Evolutionary conservation across 2,888 invertebrate genomes (phyloP), one percentile per base, ranked within the genome.

Genomic region (Drosophila formosana): DNA sequence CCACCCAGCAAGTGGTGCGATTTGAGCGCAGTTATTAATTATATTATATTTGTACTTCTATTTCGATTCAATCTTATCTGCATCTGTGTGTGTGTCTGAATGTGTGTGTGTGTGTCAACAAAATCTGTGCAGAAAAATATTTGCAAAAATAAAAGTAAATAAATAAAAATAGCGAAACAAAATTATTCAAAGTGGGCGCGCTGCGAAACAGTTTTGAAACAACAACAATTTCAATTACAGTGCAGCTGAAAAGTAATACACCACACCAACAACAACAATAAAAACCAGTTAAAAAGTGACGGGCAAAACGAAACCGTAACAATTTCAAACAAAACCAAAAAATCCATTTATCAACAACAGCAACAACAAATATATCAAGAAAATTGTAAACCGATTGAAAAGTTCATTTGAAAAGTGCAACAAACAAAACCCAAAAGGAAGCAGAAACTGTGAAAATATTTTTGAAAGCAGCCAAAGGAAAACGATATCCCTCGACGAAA

Each of bases 271-370:
- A 66, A 49, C 47, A 30, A 46, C 7, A 28, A 55, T 25, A 53
- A 46, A 53, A 88, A 85, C 83, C 86, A 86, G 86, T 86, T 88
- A 60, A 77, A 56, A 82, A 88, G 84, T 85, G 84, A 85, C 85
- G 76, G 82, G 72, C 78, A 61, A 45, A 55, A 41, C 39, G 34
- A 43, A 72, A 71, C 56, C 62, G 46, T 56, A 66, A 68, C 65
- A 53, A 57, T 57, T 57, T 63, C 18, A 45, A 69, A 58, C 23
- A 46, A 58, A 67, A 62, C 23, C 51, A 57, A 57, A 55, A 58
- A 43, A 28, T 53, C 55, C 30, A 67, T 39, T 26, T 18, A 41
- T 41, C 39, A 37, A 37, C 39, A 41, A 41, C 7, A 39, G 65
- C 41, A 66, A 60, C 25, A 53, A 63, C 77, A 34, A 41, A 46